Conservation (phyloP, 1,140 invertebrate species). For the Drosophila malerkotliana region DNA sequence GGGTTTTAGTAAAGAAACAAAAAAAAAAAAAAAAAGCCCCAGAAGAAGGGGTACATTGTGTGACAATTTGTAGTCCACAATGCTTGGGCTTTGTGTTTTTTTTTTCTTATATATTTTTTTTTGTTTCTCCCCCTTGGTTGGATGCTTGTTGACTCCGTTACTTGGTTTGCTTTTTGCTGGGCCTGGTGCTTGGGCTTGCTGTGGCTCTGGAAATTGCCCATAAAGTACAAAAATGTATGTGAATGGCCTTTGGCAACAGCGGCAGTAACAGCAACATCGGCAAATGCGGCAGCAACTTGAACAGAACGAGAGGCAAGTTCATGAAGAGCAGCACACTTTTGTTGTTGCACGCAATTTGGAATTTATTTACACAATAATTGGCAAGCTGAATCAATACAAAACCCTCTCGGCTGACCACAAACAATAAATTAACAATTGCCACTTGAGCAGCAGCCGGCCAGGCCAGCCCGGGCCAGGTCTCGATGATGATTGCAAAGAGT, state of each 20-base stretch:
- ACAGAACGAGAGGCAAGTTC: conserved; percentile 23
- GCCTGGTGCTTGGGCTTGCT: conserved; percentile 20
- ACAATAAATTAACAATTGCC: conserved; percentile 75
- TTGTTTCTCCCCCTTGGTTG: not conserved
- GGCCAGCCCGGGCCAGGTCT: no score
- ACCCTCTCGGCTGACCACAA: conserved; percentile 66
- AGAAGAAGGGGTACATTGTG: conserved; percentile 39
- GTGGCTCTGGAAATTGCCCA: conserved; percentile 58
- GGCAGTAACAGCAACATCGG: conserved; percentile 6
- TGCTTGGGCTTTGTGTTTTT: conserved; percentile 52
- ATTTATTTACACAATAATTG: conserved; percentile 81
- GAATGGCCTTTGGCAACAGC: conserved; percentile 54
- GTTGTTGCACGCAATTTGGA: conserved; percentile 73
- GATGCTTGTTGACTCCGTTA: conserved; percentile 33
- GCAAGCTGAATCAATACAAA: conserved; percentile 76
- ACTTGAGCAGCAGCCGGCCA: conserved; percentile 24
- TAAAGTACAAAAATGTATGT: conserved; percentile 76
- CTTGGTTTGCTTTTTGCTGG: conserved; percentile 23
- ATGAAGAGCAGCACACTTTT: conserved; percentile 59
- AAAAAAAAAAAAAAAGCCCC: conserved; percentile 11
- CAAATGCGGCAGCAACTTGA: conserved; percentile 21
- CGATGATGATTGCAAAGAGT: no score
- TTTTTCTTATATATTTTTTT: not conserved
- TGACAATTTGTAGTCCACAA: conserved; percentile 67
- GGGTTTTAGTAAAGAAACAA: not conserved